A percentile compares a stretch with the other conserved stretches of the same genome.
Evolutionary conservation across 2,113 vertebrate genomes (phyloP).

Genomic region (Eurypyga helias): DNA sequence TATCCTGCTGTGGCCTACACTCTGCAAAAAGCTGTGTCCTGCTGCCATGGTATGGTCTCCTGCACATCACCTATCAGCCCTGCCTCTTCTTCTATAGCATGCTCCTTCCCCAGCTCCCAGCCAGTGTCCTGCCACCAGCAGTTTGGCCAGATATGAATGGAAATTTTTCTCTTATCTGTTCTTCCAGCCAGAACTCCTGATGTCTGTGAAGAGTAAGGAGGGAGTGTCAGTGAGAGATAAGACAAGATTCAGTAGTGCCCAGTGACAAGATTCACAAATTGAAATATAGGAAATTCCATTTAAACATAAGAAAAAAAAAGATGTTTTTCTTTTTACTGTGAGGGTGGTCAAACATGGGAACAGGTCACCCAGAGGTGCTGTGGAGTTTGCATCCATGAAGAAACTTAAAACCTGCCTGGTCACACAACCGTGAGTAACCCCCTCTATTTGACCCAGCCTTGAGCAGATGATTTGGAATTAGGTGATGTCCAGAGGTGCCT

Average conservation of each 20-base stretch:
- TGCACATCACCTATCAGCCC: background rate
- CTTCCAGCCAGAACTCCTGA: background rate
- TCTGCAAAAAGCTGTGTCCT: background rate
- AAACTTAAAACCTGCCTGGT: background rate
- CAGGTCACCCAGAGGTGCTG: background rate
- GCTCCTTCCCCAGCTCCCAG: background rate
- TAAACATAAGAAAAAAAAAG: background rate
- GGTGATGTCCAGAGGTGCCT: background rate
- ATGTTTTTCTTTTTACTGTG: background rate
- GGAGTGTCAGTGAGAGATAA: background rate
- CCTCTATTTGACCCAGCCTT: background rate
- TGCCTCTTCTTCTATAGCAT: background rate
- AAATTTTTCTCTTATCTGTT: background rate
- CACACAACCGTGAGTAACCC: background rate
- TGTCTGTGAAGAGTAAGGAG: background rate
- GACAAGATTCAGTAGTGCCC: background rate
- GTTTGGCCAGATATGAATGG: background rate
- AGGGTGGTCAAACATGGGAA: background rate
- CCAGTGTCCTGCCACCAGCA: background rate
- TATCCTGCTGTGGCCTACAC: background rate
- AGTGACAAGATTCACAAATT: too few relatives aligned
- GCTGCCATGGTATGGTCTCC: background rate
- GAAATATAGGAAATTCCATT: background rate
- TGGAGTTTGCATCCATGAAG: background rate
- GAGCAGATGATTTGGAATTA: background rate